Base-by-base conservation (phyloP, 2,113 vertebrate species). In the Chloebia gouldiae region DNA sequence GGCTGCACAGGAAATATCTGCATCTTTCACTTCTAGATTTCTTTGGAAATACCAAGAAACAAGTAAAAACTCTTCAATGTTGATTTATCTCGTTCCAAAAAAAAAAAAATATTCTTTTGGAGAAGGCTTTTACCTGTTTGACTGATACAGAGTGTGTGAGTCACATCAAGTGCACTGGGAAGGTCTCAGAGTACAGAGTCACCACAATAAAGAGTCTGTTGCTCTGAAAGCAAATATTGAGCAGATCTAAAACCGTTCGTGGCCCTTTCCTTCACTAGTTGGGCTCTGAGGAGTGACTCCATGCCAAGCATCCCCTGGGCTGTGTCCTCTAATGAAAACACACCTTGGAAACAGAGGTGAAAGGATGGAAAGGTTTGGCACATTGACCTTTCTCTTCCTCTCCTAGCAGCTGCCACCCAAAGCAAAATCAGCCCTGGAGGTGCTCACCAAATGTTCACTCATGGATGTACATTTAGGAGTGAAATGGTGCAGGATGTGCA, bases 101-200 rank as follows among this genome's bases (percentile, higher is more conserved):
- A 51, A 39, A 39, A 8, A 25, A 4, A n/a, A 65, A 45, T 6
- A 37, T 33, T 6, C 13, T 35, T 84, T 35, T 61, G 12, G 33
- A 35, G 35, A 47, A 81, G 15, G 9, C 2, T 61, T 82, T 5
- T 24, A 4, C 25, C 4, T 50, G 0, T 56, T 4, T 11, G 30
- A 33, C 35, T 64, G 37, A 56, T 53, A 37, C 9, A 76, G 23
- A 6, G 1, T 4, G 9, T 47, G 27, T 28, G 33, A 27, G 7
- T 66, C 3, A 1, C 1, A 2, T 12, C 30, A 27, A 2, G 1
- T 22, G 61, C 23, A 3, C 20, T 42, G 27, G 28, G 37, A 45
- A 88, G 35, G 37, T 68, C 56, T 72, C 63, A 35, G 40, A 27
- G n/a, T 13, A 76, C 23, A 60, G n/a, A 39, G 8, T 61, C 54